A percentile compares a stretch with the other conserved stretches of the same genome.
These are phyloP conservation scores for Hoplias malabaricus DNA, from an alignment of 2,113 vertebrate genomes.

Conservation along the genomic window DNA sequence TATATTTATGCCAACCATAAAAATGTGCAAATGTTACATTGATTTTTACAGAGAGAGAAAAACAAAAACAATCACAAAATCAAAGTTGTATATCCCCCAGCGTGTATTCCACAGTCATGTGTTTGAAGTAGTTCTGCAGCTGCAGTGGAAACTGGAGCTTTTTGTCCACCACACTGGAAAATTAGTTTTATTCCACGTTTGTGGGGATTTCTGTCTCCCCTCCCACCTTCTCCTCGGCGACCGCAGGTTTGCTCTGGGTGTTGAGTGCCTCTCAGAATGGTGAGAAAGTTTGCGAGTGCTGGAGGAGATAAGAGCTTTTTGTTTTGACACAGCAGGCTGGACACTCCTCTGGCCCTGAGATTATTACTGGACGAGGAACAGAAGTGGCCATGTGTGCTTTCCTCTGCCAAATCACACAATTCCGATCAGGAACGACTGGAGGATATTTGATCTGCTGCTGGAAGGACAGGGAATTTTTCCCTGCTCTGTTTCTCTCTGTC, in stretches of 20 bases:
- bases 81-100: background rate
- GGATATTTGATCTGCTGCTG: background rate
- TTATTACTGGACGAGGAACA: background rate
- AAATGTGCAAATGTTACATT: too few species aligned
- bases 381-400: background rate
- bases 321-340: background rate
- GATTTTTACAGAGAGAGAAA: too few species aligned
- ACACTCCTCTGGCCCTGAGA: background rate
- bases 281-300: conserved; percentile 15
- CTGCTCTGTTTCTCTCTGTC: background rate
- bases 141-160: conserved; percentile 41
- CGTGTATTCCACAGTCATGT: background rate
- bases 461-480: background rate
- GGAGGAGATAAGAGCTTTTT: background rate
- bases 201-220: background rate
- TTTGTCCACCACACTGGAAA: conserved; percentile 28
- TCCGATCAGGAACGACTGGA: background rate
- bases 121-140: conserved; percentile 47
- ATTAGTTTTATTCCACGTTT: background rate
- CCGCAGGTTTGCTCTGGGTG: background rate
- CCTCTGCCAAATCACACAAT: conserved; percentile 2
- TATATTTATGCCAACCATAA: too few species aligned
- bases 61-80: too few species aligned
- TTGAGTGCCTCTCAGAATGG: background rate
- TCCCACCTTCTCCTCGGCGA: background rate